These are phyloP conservation scores for Brachionus rotundiformis DNA, from an alignment of 1,140 invertebrate genomes.

Conservation along the genomic window DNA sequence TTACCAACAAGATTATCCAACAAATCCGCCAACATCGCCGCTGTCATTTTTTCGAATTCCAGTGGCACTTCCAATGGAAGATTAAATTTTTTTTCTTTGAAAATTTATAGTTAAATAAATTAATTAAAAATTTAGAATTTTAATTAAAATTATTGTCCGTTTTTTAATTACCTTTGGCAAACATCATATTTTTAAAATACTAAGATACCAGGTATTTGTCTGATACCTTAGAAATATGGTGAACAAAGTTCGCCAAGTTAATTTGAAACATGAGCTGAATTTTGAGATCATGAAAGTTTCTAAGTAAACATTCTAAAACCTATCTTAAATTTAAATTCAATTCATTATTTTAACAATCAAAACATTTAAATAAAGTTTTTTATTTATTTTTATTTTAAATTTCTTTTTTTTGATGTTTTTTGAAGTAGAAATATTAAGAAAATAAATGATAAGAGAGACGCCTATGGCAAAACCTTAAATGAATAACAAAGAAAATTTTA, in stretches of 20 bases:
- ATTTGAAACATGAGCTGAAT: background rate
- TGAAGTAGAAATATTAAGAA: no score
- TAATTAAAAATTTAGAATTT: background rate
- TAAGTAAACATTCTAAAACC: background rate
- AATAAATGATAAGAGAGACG: background rate
- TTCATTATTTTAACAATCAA: background rate
- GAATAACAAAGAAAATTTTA: background rate
- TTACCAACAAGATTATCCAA: background rate
- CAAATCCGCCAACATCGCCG: constrained; percentile 11
- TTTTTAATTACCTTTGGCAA: background rate
- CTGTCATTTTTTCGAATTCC: constrained; percentile 27
- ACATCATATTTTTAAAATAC: background rate
- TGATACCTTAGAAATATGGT: background rate
- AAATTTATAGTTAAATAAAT: background rate
- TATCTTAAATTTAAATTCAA: constrained; percentile 5
- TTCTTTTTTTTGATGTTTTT: background rate
- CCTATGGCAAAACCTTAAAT: background rate
- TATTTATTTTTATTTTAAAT: background rate
- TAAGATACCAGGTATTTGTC: background rate
- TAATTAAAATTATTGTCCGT: background rate
- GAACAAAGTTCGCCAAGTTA: background rate
- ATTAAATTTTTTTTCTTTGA: background rate
- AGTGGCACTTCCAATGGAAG: background rate
- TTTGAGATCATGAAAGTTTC: background rate
- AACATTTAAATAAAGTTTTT: background rate